Base-by-base conservation (phyloP, 2,113 vertebrate genomes). In the Heptranchias perlo region DNA sequence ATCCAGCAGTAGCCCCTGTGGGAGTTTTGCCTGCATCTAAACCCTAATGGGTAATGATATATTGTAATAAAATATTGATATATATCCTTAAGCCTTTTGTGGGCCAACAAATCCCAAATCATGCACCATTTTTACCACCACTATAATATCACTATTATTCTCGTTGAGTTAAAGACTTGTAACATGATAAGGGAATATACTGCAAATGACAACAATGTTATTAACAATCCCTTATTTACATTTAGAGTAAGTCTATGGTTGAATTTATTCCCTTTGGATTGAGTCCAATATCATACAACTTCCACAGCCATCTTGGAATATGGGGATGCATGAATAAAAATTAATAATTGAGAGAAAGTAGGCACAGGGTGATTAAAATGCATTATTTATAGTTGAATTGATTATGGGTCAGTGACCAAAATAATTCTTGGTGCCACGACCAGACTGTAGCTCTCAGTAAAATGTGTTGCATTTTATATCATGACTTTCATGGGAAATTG, bases 141-240 rank as follows among this genome's bases (percentile, higher is more conserved):
- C 87, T 58, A 13, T 92, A 92, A n/a, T 61, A 91, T 91, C 76
- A 82, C 28, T 92, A 16, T n/a, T 14, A 18, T 54, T 58, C 58
- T 7, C 3, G 58, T 62, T 21, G 16, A 91, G 21, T 39, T 35
- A 62, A 93, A 93, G 61, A 62, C n/a, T 93, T 93, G 1, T n/a
- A 93, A 62, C 4, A 5, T 39, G 89, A 62, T 62, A 61, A 61
- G 87, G n/a, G 35, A 93, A 21, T 82, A 21, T 1, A 21, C 78
- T 21, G 89, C 35, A 39, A 93, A 93, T 64, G 62, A 39, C 58
- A 93, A 39, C 58, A 64, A 61, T 62, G 23, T 62, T 93, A 61
- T 61, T 62, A 62, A 62, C 54, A 93, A 64, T 64, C 58, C 58
- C 58, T 64, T 21, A 61, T 93, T 93, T 93, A 93, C 89, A 93